These are phyloP conservation scores for Nomada lathburiana DNA, from an alignment of 2,888 invertebrate genomes.

Conservation along the genomic window DNA sequence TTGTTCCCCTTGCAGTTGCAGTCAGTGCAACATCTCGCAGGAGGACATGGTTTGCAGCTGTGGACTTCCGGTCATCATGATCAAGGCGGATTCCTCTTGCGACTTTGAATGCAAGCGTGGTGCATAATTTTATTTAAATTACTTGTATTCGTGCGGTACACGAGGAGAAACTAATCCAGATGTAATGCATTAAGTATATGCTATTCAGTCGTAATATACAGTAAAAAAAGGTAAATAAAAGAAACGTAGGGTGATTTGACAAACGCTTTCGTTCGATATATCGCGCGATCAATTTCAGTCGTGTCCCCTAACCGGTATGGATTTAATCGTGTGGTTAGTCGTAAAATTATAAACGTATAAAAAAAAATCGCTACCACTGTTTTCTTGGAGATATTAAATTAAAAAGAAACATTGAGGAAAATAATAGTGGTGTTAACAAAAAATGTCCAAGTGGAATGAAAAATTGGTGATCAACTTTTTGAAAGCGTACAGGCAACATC, in stretches of 20 bases:
- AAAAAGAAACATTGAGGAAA: not conserved
- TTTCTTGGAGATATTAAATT: not conserved
- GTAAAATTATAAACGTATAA: slow-evolving; percentile 47
- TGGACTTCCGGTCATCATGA: slow-evolving; percentile 56
- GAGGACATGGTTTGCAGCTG: slow-evolving; percentile 52
- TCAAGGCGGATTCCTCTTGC: slow-evolving; percentile 25
- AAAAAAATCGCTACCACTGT: not conserved
- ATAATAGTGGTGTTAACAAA: slow-evolving; percentile 34
- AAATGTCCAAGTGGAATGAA: slow-evolving; percentile 75
- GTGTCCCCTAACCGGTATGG: slow-evolving; percentile 9
- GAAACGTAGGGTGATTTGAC: slow-evolving; percentile 10
- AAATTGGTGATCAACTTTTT: slow-evolving; percentile 66
- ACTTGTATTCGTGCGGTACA: not conserved
- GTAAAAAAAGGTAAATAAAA: slow-evolving; percentile 10
- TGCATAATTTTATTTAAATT: not conserved
- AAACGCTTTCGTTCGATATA: slow-evolving; percentile 36
- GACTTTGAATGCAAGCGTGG: slow-evolving; percentile 31
- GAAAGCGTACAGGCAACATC: slow-evolving; percentile 70
- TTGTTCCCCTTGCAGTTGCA: slow-evolving; percentile 47
- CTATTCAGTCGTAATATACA: not conserved
- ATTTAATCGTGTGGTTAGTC: not conserved
- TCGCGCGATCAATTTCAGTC: slow-evolving; percentile 48
- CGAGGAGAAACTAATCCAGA: not conserved
- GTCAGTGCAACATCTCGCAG: slow-evolving; percentile 36
- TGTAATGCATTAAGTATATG: not conserved